Percentiles rank a stretch among this genome's conserved stretches.
Evolutionary conservation across 2,888 invertebrate species (phyloP).

Genomic region (Agriopis aurantiaria): DNA sequence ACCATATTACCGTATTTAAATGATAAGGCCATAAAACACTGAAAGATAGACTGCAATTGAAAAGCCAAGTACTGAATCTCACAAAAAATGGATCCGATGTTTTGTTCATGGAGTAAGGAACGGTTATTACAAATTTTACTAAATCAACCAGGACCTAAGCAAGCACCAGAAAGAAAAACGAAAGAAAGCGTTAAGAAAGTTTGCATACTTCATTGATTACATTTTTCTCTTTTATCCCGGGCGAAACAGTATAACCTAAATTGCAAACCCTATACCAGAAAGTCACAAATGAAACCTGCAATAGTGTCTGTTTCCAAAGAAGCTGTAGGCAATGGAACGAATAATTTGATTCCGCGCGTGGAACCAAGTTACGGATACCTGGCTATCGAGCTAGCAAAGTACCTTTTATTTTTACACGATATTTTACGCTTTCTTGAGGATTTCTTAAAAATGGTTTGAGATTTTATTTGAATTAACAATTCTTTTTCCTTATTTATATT

Average conservation of each 20-base stretch:
- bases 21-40: neutral
- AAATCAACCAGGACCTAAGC: too few species aligned
- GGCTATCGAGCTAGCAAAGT: constrained; percentile 22
- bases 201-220: too few species aligned
- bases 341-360: constrained; percentile 23
- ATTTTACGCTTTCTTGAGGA: constrained; percentile 1
- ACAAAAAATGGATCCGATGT: too few species aligned
- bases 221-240: too few species aligned
- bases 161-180: too few species aligned
- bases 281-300: neutral
- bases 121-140: too few species aligned
- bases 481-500: neutral
- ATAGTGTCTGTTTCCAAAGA: constrained; percentile 1
- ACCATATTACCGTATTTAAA: neutral
- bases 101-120: too few species aligned
- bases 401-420: constrained; percentile 14
- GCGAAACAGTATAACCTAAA: too few species aligned
- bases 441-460: neutral
- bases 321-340: constrained; percentile 10
- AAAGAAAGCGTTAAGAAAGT: too few species aligned
- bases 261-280: too few species aligned
- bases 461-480: constrained; percentile 1
- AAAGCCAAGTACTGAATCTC: neutral
- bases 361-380: constrained; percentile 27
- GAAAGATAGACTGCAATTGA: neutral